These are phyloP conservation scores for Metopia argyrocephala DNA, from an alignment of 2,888 invertebrate species.

Conservation along the genomic window DNA sequence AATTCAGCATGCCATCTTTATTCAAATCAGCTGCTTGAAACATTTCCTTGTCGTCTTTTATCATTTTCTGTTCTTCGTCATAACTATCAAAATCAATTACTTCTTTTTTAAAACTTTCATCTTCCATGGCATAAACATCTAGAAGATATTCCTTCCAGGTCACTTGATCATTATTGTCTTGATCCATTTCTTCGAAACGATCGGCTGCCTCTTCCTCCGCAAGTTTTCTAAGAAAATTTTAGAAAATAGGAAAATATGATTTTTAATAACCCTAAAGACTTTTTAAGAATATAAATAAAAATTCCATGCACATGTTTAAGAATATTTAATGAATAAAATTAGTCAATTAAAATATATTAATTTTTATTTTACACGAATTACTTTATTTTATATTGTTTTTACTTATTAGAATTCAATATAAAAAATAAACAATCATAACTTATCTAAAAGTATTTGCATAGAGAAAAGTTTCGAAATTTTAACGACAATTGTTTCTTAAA, in stretches of 20 bases:
- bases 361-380: too few species aligned
- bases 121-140: constrained; percentile 90
- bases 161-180: constrained; percentile 88
- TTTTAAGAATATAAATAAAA: too few species aligned
- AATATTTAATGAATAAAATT: too few species aligned
- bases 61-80: constrained; percentile 81
- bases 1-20: constrained; percentile 86
- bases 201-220: constrained; percentile 93
- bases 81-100: constrained; percentile 79
- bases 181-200: constrained; percentile 91
- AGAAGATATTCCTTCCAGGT: constrained; percentile 95
- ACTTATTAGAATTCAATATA: too few species aligned
- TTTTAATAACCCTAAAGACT: neutral
- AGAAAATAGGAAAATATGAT: neutral
- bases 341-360: too few species aligned
- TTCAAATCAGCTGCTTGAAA: constrained; percentile 92
- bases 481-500: too few species aligned
- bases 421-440: too few species aligned
- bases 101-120: constrained; percentile 79
- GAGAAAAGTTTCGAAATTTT: too few species aligned
- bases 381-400: too few species aligned
- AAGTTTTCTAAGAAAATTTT: constrained; percentile 82
- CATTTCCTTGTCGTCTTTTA: constrained; percentile 90
- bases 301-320: too few species aligned
- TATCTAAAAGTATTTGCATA: too few species aligned